Conservation (phyloP, 2,113 vertebrate genomes). For the Azemiops feae region DNA sequence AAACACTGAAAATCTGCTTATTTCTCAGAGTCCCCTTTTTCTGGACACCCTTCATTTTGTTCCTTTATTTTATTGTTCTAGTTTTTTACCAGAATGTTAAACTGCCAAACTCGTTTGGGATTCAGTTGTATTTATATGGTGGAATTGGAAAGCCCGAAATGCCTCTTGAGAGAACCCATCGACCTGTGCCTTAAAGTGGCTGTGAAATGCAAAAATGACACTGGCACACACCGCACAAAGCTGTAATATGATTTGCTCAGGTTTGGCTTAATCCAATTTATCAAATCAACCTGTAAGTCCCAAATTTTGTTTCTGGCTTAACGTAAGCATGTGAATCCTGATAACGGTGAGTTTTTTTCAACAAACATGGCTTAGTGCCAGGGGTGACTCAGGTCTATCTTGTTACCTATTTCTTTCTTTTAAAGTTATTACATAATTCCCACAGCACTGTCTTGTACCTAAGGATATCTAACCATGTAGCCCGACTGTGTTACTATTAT, state of each 20-base stretch:
- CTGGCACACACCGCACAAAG: background rate
- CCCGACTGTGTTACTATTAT: background rate
- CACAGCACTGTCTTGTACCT: background rate
- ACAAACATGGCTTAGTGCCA: too few species aligned
- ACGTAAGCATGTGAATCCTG: background rate
- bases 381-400: background rate
- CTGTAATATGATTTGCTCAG: background rate
- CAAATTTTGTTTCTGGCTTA: background rate
- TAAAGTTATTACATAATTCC: background rate
- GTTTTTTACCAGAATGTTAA: background rate
- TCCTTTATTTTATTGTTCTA: background rate
- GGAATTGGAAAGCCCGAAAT: background rate
- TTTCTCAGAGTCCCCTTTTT: background rate
- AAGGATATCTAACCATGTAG: background rate
- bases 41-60: background rate
- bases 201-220: background rate
- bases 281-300: background rate
- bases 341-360: background rate
- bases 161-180: background rate
- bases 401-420: background rate
- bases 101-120: background rate
- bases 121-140: background rate
- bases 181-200: background rate
- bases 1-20: background rate
- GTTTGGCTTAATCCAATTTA: background rate